A percentile compares a stretch with the other conserved stretches of the same genome.
These are phyloP conservation scores for Alouatta palliata DNA, from an alignment of 2,113 vertebrate genomes.

Conservation along the genomic window DNA sequence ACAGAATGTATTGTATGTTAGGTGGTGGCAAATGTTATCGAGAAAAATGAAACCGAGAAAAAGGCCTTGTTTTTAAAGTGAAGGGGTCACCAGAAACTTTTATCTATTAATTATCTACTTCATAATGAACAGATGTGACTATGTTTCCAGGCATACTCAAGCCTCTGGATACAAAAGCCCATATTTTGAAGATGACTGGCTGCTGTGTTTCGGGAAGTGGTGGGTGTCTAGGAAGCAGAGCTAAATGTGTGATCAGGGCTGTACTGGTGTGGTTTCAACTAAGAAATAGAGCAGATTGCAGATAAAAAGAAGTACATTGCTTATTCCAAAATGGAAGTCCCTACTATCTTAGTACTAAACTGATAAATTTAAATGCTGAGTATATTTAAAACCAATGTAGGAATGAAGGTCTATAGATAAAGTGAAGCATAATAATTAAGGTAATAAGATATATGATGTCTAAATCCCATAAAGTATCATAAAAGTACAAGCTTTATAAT, in stretches of 20 bases:
- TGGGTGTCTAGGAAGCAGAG: neutral
- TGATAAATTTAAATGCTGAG: neutral
- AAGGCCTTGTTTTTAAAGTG: neutral
- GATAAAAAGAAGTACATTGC: neutral
- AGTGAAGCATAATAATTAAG: neutral
- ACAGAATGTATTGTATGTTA: neutral
- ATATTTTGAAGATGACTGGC: neutral
- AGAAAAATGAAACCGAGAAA: neutral
- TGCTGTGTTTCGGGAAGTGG: neutral
- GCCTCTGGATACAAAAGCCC: neutral
- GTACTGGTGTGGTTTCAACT: neutral
- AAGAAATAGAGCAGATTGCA: neutral
- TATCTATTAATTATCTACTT: neutral
- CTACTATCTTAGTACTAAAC: neutral
- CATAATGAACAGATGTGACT: neutral
- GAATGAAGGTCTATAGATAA: neutral
- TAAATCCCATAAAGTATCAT: neutral
- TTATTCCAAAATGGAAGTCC: neutral
- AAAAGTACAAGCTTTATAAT: neutral
- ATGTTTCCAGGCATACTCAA: neutral
- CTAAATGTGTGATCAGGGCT: neutral
- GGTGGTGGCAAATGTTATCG: neutral
- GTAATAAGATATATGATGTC: neutral
- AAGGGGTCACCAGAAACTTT: neutral
- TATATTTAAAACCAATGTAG: neutral